phyloP scores from a whole-genome alignment of 1,140 invertebrate genomes.

The Riptortus pedestris region DNA sequence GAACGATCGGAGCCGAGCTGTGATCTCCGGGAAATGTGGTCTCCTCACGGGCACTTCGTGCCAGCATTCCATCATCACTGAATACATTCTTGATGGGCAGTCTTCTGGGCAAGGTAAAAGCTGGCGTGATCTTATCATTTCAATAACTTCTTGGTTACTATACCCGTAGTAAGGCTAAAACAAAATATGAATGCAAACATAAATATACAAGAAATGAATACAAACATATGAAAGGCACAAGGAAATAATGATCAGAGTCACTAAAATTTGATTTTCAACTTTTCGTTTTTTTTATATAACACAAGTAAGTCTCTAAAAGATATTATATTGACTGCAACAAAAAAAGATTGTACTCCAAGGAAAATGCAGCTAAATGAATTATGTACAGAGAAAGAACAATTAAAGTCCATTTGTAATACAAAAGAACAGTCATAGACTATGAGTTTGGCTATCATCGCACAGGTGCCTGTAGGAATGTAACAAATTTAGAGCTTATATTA shows the following conservation, averaged over 20 bases:
- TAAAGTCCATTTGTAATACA: too few species aligned
- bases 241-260: too few species aligned
- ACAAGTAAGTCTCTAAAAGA: not conserved
- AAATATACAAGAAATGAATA: not conserved
- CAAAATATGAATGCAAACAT: not conserved
- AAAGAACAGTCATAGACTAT: too few species aligned
- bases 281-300: not conserved
- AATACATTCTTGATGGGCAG: constrained; percentile 82
- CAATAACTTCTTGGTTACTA: constrained; percentile 93
- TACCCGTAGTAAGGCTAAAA: constrained; percentile 81
- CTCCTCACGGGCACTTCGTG: constrained; percentile 79
- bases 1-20: constrained; percentile 30
- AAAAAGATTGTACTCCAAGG: too few species aligned
- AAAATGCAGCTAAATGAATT: too few species aligned
- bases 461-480: too few species aligned
- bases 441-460: too few species aligned
- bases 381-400: too few species aligned
- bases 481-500: too few species aligned
- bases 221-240: not conserved
- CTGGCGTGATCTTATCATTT: constrained; percentile 88
- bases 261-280: not conserved
- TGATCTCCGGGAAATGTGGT: constrained; percentile 79
- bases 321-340: too few species aligned
- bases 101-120: constrained; percentile 84
- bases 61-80: constrained; percentile 96